Conservation (phyloP, 2,113 vertebrate genomes). For the Pterocles orientalis region DNA sequence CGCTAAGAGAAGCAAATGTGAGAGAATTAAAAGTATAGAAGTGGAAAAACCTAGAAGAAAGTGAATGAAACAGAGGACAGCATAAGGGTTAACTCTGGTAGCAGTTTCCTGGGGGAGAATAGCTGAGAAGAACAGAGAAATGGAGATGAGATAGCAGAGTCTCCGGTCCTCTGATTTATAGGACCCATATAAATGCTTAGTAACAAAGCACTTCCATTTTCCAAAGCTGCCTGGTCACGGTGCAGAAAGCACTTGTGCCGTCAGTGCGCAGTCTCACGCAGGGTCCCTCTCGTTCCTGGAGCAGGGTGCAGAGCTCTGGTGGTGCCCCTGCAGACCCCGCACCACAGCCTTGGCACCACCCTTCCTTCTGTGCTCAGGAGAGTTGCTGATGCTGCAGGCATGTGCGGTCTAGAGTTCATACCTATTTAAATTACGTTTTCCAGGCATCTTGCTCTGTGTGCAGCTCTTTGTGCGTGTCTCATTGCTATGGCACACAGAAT, state of each 20-base stretch:
- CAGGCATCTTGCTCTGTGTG: neutral
- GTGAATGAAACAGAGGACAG: neutral
- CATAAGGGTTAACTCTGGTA: neutral
- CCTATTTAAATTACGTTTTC: neutral
- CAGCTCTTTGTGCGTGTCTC: too few relatives aligned
- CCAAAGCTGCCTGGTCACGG: neutral
- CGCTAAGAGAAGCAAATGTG: neutral
- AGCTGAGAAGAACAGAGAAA: neutral
- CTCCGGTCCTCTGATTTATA: neutral
- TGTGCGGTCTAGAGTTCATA: neutral
- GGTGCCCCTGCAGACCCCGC: fast-evolving
- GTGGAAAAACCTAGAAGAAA: neutral
- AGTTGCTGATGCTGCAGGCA: neutral
- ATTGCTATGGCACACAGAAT: neutral
- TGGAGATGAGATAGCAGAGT: neutral
- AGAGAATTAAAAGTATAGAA: neutral
- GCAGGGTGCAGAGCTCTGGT: fast-evolving
- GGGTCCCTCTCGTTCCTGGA: neutral
- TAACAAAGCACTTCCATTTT: neutral
- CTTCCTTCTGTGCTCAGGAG: neutral
- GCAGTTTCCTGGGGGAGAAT: neutral
- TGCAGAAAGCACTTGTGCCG: neutral
- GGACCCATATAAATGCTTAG: neutral
- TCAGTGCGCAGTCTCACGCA: fast-evolving
- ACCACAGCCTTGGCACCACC: neutral